Percentiles rank a stretch among this genome's conserved stretches.
Evolutionary conservation across 2,888 invertebrate species (phyloP).

Genomic region (Pyrgus malvae): DNA sequence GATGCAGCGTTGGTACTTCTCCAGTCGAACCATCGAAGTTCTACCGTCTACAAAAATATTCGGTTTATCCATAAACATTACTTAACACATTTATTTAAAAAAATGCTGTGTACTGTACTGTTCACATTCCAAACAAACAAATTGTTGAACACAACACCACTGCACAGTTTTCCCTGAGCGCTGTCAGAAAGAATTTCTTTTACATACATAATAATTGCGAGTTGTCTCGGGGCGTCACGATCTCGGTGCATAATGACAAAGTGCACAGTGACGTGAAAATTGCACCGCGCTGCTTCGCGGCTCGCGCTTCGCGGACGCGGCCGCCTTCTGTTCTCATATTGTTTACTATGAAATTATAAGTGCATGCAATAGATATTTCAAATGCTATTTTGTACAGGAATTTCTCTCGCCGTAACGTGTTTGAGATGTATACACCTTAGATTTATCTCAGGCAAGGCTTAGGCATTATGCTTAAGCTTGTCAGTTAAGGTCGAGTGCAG

Average conservation of each 20-base stretch:
- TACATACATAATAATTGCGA: conserved; percentile 81
- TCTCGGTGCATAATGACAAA: conserved; percentile 80
- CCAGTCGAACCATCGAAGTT: no score
- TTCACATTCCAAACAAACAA: no score
- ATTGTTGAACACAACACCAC: conserved; percentile 36
- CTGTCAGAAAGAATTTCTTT: conserved; percentile 75
- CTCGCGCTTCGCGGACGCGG: conserved; percentile 37
- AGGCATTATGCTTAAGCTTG: no score
- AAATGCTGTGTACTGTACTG: no score
- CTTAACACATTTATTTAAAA: no score
- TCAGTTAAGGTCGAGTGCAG: no score
- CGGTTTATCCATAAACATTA: no score
- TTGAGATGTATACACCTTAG: no score
- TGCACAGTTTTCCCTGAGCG: conserved; percentile 54
- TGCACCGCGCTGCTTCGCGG: conserved; percentile 60
- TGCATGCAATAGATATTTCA: neutral
- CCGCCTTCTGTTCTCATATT: conserved; percentile 31
- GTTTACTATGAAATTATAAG: conserved; percentile 32
- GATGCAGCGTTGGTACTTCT: no score
- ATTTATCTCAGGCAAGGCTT: no score
- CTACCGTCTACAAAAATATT: no score
- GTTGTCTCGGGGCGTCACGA: conserved; percentile 81
- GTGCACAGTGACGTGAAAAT: conserved; percentile 80
- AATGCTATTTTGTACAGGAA: neutral
- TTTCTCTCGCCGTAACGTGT: neutral